These are phyloP conservation scores for Propithecus perrieri DNA, from an alignment of 2,797 vertebrate species.

Conservation along the genomic window DNA sequence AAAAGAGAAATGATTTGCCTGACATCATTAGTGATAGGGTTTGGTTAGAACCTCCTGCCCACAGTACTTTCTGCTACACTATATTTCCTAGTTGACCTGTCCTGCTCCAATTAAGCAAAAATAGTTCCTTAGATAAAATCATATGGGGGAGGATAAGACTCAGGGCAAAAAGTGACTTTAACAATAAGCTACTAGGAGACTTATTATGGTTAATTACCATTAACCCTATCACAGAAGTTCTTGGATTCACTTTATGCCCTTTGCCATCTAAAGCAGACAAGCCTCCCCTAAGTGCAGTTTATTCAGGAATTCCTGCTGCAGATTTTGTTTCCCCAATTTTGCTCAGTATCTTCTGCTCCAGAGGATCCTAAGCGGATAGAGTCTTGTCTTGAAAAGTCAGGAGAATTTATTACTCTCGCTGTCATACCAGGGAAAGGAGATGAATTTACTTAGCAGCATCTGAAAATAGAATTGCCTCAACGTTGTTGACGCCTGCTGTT, in stretches of 20 bases:
- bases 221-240: not conserved
- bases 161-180: not conserved
- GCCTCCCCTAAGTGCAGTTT: not conserved
- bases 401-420: constrained; percentile 79
- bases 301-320: constrained; percentile 4
- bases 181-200: not conserved
- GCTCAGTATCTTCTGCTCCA: constrained; percentile 33
- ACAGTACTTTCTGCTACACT: not conserved
- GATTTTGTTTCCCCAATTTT: constrained; percentile 26
- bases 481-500: constrained; percentile 46
- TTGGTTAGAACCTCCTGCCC: not conserved
- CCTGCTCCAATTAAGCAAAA: not conserved
- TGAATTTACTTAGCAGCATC: constrained; percentile 81
- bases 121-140: constrained; percentile 42
- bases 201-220: constrained; percentile 34
- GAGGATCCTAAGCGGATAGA: constrained; percentile 55
- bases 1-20: constrained; percentile 39
- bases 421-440: constrained; percentile 77
- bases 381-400: constrained; percentile 78
- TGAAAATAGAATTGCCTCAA: constrained; percentile 76
- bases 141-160: not conserved
- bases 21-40: not conserved
- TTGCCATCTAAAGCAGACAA: not conserved
- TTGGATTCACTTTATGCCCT: not conserved
- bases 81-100: not conserved